Evolutionary conservation across 2,888 invertebrate species (phyloP).

Genomic region (Conchocele bisecta): DNA sequence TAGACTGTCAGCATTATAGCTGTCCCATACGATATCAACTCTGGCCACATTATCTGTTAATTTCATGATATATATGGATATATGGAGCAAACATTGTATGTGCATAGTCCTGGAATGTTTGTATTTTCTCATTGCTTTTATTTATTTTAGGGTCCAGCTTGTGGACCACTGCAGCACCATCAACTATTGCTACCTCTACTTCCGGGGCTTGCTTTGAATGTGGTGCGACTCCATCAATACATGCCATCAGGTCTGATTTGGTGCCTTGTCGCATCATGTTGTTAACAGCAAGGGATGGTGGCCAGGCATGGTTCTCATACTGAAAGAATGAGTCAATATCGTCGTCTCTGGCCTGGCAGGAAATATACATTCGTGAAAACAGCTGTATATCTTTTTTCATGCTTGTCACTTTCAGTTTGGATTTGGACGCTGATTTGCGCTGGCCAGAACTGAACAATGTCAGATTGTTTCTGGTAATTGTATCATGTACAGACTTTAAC

Average conservation of each 20-base stretch:
- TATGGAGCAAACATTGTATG: not conserved
- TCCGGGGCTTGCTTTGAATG: not conserved
- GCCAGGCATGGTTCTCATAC: not conserved
- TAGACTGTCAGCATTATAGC: slow-evolving; percentile 12
- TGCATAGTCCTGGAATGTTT: not conserved
- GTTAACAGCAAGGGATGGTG: not conserved
- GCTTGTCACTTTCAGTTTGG: not conserved
- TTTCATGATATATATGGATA: not conserved
- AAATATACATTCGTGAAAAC: slow-evolving; percentile 10
- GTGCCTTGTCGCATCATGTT: not conserved
- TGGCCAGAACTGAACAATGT: not conserved
- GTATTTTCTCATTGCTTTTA: not conserved
- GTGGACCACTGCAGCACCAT: slow-evolving; percentile 1
- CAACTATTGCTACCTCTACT: no score
- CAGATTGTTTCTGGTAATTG: slow-evolving; percentile 5
- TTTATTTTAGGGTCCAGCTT: not conserved
- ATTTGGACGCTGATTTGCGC: not conserved
- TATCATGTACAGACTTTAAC: not conserved
- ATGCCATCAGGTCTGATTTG: slow-evolving; percentile 1
- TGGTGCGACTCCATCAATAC: not conserved
- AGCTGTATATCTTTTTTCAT: not conserved
- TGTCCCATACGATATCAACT: slow-evolving; percentile 43
- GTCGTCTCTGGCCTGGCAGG: not conserved
- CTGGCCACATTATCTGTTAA: not conserved
- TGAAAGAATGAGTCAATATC: slow-evolving; percentile 12